Percentiles rank a stretch among this genome's conserved stretches.
Evolutionary conservation across 2,888 invertebrate genomes (phyloP).

Genomic region (Boloria euphrosyne): DNA sequence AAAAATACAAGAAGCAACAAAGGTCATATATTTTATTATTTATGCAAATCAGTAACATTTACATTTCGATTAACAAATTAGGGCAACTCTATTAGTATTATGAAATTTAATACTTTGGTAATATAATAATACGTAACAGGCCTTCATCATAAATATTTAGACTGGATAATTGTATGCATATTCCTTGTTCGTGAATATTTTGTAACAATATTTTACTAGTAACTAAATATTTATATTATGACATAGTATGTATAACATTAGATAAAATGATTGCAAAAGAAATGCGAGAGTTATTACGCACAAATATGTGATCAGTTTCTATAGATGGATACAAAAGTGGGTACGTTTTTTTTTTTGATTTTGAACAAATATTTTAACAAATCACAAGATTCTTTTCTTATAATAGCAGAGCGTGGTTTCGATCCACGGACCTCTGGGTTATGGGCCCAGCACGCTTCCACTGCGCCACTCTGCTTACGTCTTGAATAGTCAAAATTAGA

Average conservation of each 20-base stretch:
- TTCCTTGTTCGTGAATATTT: not conserved
- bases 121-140: not conserved
- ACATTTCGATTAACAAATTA: slow-evolving; percentile 12
- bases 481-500: too few relatives aligned
- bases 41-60: slow-evolving; percentile 13
- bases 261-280: too few relatives aligned
- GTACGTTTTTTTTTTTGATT: too few relatives aligned
- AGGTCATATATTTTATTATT: slow-evolving; percentile 15
- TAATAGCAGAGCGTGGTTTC: slow-evolving; percentile 90
- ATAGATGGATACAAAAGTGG: too few relatives aligned
- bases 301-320: too few relatives aligned
- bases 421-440: slow-evolving; percentile 96
- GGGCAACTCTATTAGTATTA: not conserved
- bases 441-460: slow-evolving; percentile 93
- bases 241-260: too few relatives aligned
- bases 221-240: too few relatives aligned
- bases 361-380: too few relatives aligned
- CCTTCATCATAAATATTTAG: not conserved
- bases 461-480: slow-evolving; percentile 89
- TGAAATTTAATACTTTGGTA: not conserved
- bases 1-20: not conserved
- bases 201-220: not conserved
- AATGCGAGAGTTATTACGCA: too few relatives aligned
- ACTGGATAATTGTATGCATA: not conserved
- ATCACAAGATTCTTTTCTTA: too few relatives aligned